These are phyloP conservation scores for Holacanthus passer DNA, from an alignment of 2,113 vertebrate species.

Conservation along the genomic window DNA sequence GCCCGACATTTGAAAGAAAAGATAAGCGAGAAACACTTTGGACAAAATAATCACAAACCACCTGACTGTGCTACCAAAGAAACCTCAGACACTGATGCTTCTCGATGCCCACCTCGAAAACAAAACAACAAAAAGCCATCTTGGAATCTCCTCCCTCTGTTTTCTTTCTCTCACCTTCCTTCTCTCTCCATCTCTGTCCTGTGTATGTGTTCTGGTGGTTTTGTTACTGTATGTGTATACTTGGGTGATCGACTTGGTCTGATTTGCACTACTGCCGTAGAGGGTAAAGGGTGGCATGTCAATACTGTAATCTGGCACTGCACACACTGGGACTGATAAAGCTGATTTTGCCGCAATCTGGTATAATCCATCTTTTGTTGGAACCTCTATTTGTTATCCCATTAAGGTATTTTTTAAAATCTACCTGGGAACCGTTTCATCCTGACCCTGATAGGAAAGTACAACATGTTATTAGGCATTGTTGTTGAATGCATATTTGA, in stretches of 20 bases:
- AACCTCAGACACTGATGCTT: slow-evolving; percentile 88
- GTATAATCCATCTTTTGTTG: slow-evolving; percentile 12
- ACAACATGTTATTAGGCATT: neutral
- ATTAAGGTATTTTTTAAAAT: slow-evolving; percentile 1
- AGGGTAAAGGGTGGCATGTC: slow-evolving; percentile 32
- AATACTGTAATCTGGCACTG: slow-evolving; percentile 38
- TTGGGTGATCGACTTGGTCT: slow-evolving; percentile 32
- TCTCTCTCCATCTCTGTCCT: slow-evolving; percentile 57
- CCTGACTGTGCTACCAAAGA: slow-evolving; percentile 96
- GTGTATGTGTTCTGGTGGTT: slow-evolving; percentile 22
- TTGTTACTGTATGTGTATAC: slow-evolving; percentile 41
- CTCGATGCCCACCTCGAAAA: slow-evolving; percentile 59
- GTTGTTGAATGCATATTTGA: slow-evolving; percentile 9
- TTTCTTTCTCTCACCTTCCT: slow-evolving; percentile 62
- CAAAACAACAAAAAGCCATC: slow-evolving; percentile 51
- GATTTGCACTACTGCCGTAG: slow-evolving; percentile 60
- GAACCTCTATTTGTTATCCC: neutral
- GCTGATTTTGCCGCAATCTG: slow-evolving; percentile 12
- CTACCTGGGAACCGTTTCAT: neutral
- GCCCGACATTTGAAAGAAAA: slow-evolving; percentile 80
- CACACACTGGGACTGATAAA: slow-evolving; percentile 36
- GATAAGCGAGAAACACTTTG: slow-evolving; percentile 73
- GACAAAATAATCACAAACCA: slow-evolving; percentile 83
- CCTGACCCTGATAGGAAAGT: neutral
- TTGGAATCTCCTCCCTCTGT: slow-evolving; percentile 5